phyloP scores from a whole-genome alignment of 2,113 vertebrate species.

The Trinectes maculatus region DNA sequence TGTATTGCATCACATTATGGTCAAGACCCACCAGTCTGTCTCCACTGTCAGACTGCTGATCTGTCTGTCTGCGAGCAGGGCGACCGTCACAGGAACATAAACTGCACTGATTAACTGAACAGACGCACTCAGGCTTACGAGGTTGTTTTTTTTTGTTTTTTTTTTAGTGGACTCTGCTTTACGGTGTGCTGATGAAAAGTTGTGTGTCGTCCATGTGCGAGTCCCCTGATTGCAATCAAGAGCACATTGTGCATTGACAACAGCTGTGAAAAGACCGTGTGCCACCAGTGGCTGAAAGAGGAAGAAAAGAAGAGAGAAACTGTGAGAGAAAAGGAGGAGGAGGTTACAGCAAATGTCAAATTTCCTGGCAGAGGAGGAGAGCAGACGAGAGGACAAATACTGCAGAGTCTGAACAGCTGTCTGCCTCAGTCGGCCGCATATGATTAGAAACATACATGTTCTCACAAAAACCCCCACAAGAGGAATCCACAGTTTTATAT shows the following conservation, averaged over 20 bases:
- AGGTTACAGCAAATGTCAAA: slow-evolving; percentile 47
- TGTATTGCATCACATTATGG: no score
- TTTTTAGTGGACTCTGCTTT: neutral
- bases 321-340: slow-evolving; percentile 1
- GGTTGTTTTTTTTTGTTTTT: neutral
- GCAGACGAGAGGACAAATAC: slow-evolving; percentile 49
- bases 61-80: slow-evolving; percentile 12
- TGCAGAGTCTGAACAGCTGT: slow-evolving; percentile 57
- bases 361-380: slow-evolving; percentile 47
- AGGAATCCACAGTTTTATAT: neutral
- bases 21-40: slow-evolving; percentile 1
- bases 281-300: no score
- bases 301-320: neutral
- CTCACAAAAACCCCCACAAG: neutral
- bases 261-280: slow-evolving; percentile 4
- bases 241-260: slow-evolving; percentile 6
- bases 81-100: slow-evolving; percentile 20
- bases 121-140: slow-evolving; percentile 10
- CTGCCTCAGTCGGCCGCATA: slow-evolving; percentile 29
- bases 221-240: neutral
- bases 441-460: slow-evolving; percentile 42
- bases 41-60: neutral
- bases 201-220: neutral
- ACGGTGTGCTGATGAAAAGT: slow-evolving; percentile 2
- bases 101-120: slow-evolving; percentile 25